These are phyloP conservation scores for Zaprionus obscuricornis DNA, from an alignment of 2,888 invertebrate genomes.

Conservation along the genomic window DNA sequence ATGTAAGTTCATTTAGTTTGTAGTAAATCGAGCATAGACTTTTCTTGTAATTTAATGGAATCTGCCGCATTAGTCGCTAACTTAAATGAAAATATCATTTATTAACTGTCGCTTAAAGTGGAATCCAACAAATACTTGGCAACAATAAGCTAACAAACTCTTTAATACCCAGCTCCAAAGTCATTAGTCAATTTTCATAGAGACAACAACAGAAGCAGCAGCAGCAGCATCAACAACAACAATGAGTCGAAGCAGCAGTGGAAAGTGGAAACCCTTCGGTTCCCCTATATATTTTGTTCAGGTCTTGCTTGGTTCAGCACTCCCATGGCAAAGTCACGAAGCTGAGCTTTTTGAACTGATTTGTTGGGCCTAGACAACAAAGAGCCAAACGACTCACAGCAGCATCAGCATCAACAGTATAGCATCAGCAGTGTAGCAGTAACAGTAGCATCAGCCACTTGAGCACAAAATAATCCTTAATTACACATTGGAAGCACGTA, in stretches of 20 bases:
- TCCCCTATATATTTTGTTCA: background rate
- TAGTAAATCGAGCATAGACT: too few species aligned
- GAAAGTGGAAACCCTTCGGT: conserved; percentile 27
- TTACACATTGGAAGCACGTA: conserved; percentile 77
- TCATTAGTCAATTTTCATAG: conserved; percentile 72
- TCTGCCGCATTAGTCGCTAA: too few species aligned
- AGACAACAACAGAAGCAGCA: conserved; percentile 46
- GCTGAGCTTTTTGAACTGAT: conserved; percentile 72
- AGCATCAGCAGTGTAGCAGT: background rate
- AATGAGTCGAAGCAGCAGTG: background rate
- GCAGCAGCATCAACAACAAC: too few species aligned
- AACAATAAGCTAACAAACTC: conserved; percentile 44
- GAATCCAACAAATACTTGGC: conserved; percentile 14
- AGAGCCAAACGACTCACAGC: conserved; percentile 8
- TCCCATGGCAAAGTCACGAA: conserved; percentile 62
- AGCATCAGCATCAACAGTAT: background rate
- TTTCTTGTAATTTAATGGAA: too few species aligned
- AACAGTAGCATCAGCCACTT: conserved; percentile 54
- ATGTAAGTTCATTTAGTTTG: too few species aligned
- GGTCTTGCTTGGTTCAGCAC: too few species aligned
- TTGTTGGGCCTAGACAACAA: conserved; percentile 71
- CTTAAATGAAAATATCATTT: conserved; percentile 1
- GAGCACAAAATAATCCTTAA: conserved; percentile 77
- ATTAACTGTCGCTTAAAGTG: conserved; percentile 24
- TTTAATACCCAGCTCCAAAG: conserved; percentile 52